These are phyloP conservation scores for Acanthornis magna DNA, from an alignment of 2,797 vertebrate genomes.

Conservation along the genomic window DNA sequence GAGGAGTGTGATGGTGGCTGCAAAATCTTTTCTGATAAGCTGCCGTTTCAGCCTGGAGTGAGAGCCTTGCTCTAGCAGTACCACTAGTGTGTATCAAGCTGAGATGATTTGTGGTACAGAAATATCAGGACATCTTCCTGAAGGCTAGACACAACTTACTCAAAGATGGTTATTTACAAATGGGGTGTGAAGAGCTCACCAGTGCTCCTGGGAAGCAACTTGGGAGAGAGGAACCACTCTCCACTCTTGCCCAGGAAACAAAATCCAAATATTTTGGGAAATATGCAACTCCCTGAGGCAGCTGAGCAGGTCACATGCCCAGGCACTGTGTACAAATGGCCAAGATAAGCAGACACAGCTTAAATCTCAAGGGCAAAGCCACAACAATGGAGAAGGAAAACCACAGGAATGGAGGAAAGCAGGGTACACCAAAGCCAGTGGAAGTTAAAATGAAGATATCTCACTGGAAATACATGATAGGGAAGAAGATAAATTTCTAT, in stretches of 20 bases:
- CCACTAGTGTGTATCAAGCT: background rate
- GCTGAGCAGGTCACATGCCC: background rate
- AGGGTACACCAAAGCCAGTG: background rate
- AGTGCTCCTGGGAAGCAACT: background rate
- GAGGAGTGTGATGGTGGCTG: background rate
- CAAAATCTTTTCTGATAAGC: background rate
- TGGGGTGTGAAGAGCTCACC: background rate
- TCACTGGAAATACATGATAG: background rate
- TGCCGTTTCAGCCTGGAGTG: background rate
- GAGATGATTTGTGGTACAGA: background rate
- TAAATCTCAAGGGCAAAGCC: constrained; percentile 41
- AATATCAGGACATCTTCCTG: background rate
- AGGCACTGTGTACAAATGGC: background rate
- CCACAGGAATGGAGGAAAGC: background rate
- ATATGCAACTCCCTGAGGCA: background rate
- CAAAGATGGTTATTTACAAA: background rate
- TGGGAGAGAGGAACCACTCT: background rate
- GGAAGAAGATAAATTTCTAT: background rate
- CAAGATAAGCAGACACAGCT: constrained; percentile 40
- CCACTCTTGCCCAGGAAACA: background rate
- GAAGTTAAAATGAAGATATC: background rate
- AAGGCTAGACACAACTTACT: background rate
- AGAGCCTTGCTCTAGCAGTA: background rate
- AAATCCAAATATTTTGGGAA: constrained; percentile 38
- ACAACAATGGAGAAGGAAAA: background rate